Evolutionary conservation across 2,888 invertebrate species (phyloP), one percentile per base, ranked within the genome.

Genomic region (Fissipunctia ypsillon): DNA sequence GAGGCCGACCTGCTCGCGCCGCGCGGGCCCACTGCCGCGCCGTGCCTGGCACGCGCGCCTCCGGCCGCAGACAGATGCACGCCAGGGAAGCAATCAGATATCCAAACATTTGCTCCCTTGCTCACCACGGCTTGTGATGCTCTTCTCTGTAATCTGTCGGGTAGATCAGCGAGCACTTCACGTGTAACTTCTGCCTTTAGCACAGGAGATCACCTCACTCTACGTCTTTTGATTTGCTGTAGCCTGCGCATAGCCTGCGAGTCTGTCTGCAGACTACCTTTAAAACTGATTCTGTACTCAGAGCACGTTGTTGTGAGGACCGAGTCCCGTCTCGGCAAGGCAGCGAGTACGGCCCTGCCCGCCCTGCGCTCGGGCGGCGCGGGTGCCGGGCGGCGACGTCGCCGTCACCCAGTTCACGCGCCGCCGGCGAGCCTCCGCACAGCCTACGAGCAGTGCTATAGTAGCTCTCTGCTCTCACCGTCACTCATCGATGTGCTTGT

Each of bases 371-470:
- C 5, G 69, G 52, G 78, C 65, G 73, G 41, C 41, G n/a, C 43
- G 6, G 43, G 87, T 79, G 86, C 64, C 81, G 81, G 81, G 85
- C 78, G 81, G 89, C 72, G 80, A 81, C 84, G 74, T 75, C 84
- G 71, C 83, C 43, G 68, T 74, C 83, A 76, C 81, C 81, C 66
- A 76, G 73, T 79, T 81, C 68, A 38, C 63, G 70, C 67, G 66
- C 56, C 48, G 48, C 71, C 25, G 3, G 12, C 25, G 25, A 54
- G 41, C 54, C 76, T 65, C 31, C 78, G 22, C 70, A 14, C 80
- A 56, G 60, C 61, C 64, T n/a, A 45, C 28, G 28, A 74, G 41
- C 70, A 57, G 57, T 38, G 38, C 73, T 43, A 7, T 48, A 41
- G 14, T 14, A 22, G 48, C 35, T 66, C 67, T 56, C 64, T 45